A percentile compares a stretch with the other conserved stretches of the same genome.
Conservation (phyloP, 2,113 vertebrate species). For the Micromys minutus region DNA sequence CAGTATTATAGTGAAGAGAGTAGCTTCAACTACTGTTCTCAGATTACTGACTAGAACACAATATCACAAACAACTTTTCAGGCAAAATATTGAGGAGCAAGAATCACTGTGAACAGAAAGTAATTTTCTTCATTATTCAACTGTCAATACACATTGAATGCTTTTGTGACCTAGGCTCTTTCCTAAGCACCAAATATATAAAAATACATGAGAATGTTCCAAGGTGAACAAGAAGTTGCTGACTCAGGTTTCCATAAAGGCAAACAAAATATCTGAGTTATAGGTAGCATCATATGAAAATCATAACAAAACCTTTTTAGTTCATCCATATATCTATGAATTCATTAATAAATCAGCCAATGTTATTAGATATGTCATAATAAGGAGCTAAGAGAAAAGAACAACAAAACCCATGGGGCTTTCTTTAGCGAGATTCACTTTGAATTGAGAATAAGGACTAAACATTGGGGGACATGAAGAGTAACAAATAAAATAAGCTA, state of each 20-base stretch:
- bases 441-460: background rate
- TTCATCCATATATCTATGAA: background rate
- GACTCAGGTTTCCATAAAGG: background rate
- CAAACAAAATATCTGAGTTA: background rate
- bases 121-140: conserved; percentile 9
- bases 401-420: too few species aligned
- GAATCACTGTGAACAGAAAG: background rate
- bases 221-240: background rate
- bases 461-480: background rate
- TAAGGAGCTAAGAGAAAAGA: background rate
- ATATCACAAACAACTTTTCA: background rate
- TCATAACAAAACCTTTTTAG: background rate
- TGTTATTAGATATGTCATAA: background rate
- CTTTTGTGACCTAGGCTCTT: background rate
- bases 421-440: background rate
- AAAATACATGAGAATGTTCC: background rate
- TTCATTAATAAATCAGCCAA: background rate
- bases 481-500: background rate
- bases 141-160: background rate
- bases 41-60: background rate
- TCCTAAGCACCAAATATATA: background rate
- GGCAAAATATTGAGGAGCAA: background rate
- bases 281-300: background rate
- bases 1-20: background rate
- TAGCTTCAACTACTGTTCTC: background rate